A percentile compares a stretch with the other conserved stretches of the same genome.
phyloP scores from a whole-genome alignment of 2,113 vertebrate species.

The Dendrocopos noguchii region DNA sequence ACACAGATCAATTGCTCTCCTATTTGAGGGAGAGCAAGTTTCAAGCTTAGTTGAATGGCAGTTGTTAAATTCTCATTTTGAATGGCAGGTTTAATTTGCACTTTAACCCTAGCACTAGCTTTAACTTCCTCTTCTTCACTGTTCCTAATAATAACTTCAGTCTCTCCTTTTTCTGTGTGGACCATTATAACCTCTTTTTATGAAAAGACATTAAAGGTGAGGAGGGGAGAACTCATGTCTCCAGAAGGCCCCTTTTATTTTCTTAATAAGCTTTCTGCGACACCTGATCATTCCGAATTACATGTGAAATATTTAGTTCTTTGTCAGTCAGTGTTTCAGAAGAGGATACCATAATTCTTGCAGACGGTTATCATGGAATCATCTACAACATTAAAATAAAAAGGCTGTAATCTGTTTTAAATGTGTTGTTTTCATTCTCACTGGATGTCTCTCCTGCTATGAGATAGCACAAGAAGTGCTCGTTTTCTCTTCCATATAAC shows the following conservation, averaged over 20 bases:
- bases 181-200: neutral
- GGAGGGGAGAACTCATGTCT: fast-evolving
- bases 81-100: slow-evolving; percentile 14
- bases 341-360: neutral
- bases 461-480: neutral
- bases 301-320: neutral
- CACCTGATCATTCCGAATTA: neutral
- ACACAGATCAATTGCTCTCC: neutral
- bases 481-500: slow-evolving; percentile 13
- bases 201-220: neutral
- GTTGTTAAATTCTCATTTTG: slow-evolving; percentile 30
- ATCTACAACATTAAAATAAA: neutral
- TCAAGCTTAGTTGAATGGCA: slow-evolving; percentile 36
- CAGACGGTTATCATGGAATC: neutral
- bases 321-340: neutral
- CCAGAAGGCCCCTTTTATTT: neutral
- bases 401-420: slow-evolving; percentile 6
- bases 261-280: neutral
- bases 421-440: slow-evolving; percentile 44
- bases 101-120: neutral
- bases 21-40: neutral
- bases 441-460: neutral
- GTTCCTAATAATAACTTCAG: neutral
- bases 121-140: neutral
- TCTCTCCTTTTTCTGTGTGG: neutral